phyloP scores from a whole-genome alignment of 2,113 vertebrate species.

The Perca fluviatilis region DNA sequence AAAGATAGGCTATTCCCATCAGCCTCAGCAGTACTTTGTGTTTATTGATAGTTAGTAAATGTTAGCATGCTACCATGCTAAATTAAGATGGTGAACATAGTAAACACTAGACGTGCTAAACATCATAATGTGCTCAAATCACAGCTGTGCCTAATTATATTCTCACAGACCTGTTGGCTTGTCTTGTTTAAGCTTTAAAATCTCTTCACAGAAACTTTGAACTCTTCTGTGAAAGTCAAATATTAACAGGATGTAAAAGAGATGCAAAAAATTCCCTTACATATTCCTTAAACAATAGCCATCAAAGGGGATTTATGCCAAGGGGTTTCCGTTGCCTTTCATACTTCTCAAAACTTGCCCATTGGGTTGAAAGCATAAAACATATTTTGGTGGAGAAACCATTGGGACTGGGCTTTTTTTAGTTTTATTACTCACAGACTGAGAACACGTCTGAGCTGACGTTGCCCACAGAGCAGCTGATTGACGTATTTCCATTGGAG shows the following conservation, averaged over 20 bases:
- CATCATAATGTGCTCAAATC: neutral
- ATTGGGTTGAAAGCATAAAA: neutral
- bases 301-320: constrained; percentile 1
- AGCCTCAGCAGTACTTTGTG: no score
- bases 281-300: neutral
- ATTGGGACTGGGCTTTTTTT: neutral
- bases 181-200: neutral
- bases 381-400: neutral
- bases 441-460: neutral
- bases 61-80: neutral
- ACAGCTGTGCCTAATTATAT: neutral
- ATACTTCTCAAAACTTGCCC: constrained; percentile 50
- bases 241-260: neutral
- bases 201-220: neutral
- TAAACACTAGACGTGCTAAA: neutral
- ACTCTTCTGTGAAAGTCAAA: neutral
- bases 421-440: constrained; percentile 66
- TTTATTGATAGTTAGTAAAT: neutral
- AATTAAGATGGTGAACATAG: neutral
- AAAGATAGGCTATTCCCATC: no score
- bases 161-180: neutral
- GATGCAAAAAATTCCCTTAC: neutral
- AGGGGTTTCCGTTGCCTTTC: constrained; percentile 27
- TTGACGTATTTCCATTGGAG: neutral
- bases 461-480: constrained; percentile 57